Base-by-base conservation (phyloP, 1,140 invertebrate genomes). In the Aphelenchoides besseyi region DNA sequence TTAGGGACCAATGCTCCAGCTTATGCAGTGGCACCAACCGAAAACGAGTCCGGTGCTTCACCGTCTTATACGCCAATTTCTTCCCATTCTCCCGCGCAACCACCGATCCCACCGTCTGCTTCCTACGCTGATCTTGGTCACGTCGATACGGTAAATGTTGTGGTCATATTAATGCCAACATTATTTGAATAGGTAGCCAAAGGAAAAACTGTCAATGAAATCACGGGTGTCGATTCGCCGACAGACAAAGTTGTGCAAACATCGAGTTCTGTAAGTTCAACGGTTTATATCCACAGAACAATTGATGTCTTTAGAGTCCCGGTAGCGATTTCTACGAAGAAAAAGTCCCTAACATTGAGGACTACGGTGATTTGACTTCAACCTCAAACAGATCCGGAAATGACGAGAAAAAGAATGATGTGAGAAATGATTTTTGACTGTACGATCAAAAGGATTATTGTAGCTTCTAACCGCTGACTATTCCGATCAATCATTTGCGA, bases 391-490 rank as follows among this genome's bases (percentile, higher is more conserved):
- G 18, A 69, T 32, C 71, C 9, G 30, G 16, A 28, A 57, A 67
- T 18, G 23, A 16, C 18, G 61, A 70, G 9, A 35, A n/a, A 35
- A 76, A 66, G 48, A 74, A 69, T 2, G 62, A 76, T 54, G 66
- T 76, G 26, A 71, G n/a, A n/a, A n/a, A 33, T 12, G 16, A 37
- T 28, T 52, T 9, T 1, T 16, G 0, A 75, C 59, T 52, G 8
- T 68, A 9, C n/a, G n/a, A n/a, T n/a, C n/a, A n/a, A n/a, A n/a
- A n/a, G n/a, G n/a, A n/a, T n/a, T n/a, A n/a, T 54, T 76, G 18
- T 41, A 77, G 75, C 37, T 80, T 23, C 33, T 77, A 29, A 72
- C 57, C 8, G 52, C 74, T n/a, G 76, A 78, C 69, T 78, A 78
- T 52, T 82, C 79, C 8, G 76, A 78, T 16, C 54, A 68, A 23